These are phyloP conservation scores for Apodemus speciosus DNA, from an alignment of 2,113 vertebrate genomes.

Conservation along the genomic window DNA sequence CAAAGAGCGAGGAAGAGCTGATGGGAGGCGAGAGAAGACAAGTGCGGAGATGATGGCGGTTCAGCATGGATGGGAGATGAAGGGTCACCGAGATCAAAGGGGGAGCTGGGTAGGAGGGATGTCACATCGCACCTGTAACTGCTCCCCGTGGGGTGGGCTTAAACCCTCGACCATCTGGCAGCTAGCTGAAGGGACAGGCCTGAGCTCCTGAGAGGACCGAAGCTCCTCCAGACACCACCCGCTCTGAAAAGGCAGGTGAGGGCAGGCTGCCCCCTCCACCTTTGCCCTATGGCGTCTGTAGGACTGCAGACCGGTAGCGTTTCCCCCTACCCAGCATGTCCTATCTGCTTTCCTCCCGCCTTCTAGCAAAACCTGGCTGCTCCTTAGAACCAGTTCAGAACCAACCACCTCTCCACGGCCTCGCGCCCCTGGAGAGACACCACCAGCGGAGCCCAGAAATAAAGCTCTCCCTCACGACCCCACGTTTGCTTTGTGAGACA, in stretches of 20 bases:
- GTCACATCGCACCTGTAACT: neutral
- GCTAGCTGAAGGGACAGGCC: neutral
- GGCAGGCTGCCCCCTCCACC: neutral
- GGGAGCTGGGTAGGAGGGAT: neutral
- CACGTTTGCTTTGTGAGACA: neutral
- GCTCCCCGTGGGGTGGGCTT: neutral
- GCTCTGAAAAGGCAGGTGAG: neutral
- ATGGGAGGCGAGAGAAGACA: neutral
- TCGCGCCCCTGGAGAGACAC: neutral
- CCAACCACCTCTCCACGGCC: neutral
- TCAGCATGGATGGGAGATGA: neutral
- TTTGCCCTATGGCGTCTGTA: neutral
- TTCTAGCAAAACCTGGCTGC: slow-evolving; percentile 22
- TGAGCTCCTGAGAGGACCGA: neutral
- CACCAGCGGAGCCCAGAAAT: neutral
- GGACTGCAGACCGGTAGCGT: neutral
- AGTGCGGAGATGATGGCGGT: neutral
- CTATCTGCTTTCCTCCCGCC: neutral
- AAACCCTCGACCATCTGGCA: neutral
- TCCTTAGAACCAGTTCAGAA: neutral
- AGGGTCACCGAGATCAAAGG: neutral
- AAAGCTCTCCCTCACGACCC: neutral
- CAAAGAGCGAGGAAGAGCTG: too few relatives aligned
- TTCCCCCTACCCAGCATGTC: neutral
- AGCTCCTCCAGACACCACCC: neutral